Evolutionary conservation across 2,113 vertebrate species (phyloP).

Genomic region (Labeo catla): DNA sequence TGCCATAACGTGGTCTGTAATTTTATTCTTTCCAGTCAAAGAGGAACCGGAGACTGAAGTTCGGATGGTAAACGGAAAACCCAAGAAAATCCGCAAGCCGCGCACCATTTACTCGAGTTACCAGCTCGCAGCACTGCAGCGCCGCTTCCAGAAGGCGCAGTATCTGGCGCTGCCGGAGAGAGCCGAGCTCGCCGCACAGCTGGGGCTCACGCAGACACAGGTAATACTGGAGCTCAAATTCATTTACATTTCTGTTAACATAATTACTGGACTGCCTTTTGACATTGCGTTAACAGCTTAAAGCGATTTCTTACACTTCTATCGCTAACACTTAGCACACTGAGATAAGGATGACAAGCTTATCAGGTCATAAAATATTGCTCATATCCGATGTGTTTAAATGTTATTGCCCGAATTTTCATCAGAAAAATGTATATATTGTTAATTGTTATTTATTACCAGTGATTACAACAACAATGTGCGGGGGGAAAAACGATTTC

Average conservation of each 20-base stretch:
- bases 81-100: constrained; percentile 98
- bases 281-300: not conserved
- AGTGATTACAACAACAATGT: too few species aligned
- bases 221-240: constrained; percentile 68
- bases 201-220: constrained; percentile 98
- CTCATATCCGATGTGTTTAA: not conserved
- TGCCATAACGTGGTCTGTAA: not conserved
- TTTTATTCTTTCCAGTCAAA: constrained; percentile 79
- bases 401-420: not conserved
- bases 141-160: constrained; percentile 97
- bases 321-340: not conserved
- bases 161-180: constrained; percentile 95
- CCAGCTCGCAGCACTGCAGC: constrained; percentile 95
- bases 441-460: not conserved
- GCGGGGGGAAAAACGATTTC: not conserved
- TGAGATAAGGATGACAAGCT: constrained; percentile 21
- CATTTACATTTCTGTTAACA: not conserved
- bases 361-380: not conserved
- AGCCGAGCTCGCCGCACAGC: constrained; percentile 93
- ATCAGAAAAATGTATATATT: not conserved
- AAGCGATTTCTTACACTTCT: not conserved
- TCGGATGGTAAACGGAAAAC: constrained; percentile 98
- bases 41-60: constrained; percentile 96
- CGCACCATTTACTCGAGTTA: constrained; percentile 98
- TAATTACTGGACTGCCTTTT: not conserved